Conservation (phyloP, 1,140 invertebrate genomes). For the Saccostrea echinata region DNA sequence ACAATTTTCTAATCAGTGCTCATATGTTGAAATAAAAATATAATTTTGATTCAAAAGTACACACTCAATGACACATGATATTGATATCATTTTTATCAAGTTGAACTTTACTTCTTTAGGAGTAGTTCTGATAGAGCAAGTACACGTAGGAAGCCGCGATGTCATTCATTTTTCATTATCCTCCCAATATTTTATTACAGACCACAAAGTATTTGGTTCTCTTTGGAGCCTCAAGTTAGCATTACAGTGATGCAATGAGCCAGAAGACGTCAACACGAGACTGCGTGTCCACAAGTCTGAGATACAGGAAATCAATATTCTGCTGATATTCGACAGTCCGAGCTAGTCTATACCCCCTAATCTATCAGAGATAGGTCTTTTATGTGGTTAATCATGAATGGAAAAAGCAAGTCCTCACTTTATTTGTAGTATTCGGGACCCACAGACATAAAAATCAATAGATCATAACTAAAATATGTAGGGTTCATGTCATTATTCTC, state of each 20-base stretch:
- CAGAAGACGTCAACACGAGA: not conserved
- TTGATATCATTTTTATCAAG: not conserved
- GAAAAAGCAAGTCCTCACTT: not conserved
- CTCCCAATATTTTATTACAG: not conserved
- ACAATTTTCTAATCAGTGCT: too few relatives aligned
- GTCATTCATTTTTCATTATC: not conserved
- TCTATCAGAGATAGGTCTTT: not conserved
- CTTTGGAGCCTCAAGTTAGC: not conserved
- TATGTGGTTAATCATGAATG: not conserved
- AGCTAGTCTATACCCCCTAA: not conserved
- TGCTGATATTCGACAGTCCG: not conserved
- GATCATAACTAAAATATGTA: too few relatives aligned
- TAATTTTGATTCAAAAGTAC: too few relatives aligned
- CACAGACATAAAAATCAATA: too few relatives aligned
- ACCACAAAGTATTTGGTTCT: not conserved
- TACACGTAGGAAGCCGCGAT: not conserved
- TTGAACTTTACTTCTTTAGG: not conserved
- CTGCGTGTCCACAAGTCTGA: not conserved
- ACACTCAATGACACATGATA: not conserved
- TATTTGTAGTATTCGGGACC: too few relatives aligned
- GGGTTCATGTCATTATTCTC: too few relatives aligned
- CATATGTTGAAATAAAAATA: too few relatives aligned
- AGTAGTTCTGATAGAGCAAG: not conserved
- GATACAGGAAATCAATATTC: not conserved
- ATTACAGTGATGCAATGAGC: not conserved